Base-by-base conservation (phyloP, 2,797 vertebrate genomes). In the Epinephelus awoara region DNA sequence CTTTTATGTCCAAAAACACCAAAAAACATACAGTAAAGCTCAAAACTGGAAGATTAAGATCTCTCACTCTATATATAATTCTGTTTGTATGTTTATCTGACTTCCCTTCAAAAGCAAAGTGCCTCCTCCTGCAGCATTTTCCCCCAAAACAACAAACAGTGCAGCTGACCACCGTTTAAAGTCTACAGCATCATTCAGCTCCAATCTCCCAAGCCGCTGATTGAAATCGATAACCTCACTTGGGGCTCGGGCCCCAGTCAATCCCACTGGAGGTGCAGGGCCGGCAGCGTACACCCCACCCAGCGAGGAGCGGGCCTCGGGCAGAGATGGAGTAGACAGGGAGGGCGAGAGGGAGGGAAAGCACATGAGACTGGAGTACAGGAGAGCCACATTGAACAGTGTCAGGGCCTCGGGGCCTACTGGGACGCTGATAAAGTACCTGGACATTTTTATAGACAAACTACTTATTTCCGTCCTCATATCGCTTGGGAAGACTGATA, bases 391-490 rank as follows among this genome's bases (percentile, higher is more conserved):
- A 93, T 85, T 89, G 93, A 95, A 91, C 91, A 89, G 91, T 91
- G 91, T 91, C 90, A 85, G 90, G 89, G 92, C 95, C 92, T 84
- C 46, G 0, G 92, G 93, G 89, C 91, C 94, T 90, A 89, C 91
- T 92, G 93, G 94, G 94, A 94, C 79, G 75, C 94, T 95, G 95
- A 96, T 96, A 96, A 96, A 96, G 94, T 93, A 96, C 94, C 93
- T 94, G 93, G 89, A 95, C 95, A 94, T 94, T 96, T 96, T 96
- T 96, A 95, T 95, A 96, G 95, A 96, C 95, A 96, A 95, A 95
- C 95, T 95, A 95, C 95, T 96, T 96, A 95, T 95, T 96, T 95
- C 94, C 89, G 86, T 92, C 89, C 92, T 93, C 93, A 91, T 94
- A 94, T 95, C 93, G 86, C 94, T 94, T 85, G 87, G 92, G 90